Evolutionary conservation across 2,888 invertebrate species (phyloP).

Genomic region (Diplolepis rosae): DNA sequence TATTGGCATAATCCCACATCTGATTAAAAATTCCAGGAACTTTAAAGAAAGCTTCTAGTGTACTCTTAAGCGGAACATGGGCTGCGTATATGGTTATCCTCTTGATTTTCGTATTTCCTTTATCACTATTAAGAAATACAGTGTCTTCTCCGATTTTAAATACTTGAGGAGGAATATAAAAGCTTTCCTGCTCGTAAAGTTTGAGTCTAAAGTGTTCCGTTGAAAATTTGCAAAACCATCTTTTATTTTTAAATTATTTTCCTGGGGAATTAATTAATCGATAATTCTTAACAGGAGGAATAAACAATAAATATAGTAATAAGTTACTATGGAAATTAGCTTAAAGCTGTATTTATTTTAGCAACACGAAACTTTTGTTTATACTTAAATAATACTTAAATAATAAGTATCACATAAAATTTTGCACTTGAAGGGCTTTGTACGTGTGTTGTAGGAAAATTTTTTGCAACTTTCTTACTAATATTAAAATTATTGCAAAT

Average conservation of each 20-base stretch:
- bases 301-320: no score
- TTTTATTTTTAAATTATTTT: conserved; percentile 35
- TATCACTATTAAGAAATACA: conserved; percentile 11
- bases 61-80: conserved; percentile 38
- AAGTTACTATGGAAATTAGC: no score
- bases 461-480: no score
- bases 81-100: conserved; percentile 36
- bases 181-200: conserved; percentile 37
- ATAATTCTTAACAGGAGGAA: no score
- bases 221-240: conserved; percentile 36
- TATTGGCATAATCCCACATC: no score
- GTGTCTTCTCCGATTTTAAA: conserved; percentile 39
- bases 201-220: conserved; percentile 41
- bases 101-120: conserved; percentile 28
- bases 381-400: not conserved
- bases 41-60: no score
- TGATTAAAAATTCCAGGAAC: no score
- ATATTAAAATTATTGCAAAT: conserved; percentile 28
- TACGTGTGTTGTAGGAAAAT: no score
- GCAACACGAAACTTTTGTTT: not conserved
- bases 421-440: not conserved
- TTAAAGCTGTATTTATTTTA: no score
- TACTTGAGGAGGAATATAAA: conserved; percentile 42
- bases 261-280: no score
- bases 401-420: not conserved